Percentiles rank a stretch among this genome's conserved stretches.
phyloP scores from a whole-genome alignment of 2,113 vertebrate genomes.

The Rhombomys opimus region DNA sequence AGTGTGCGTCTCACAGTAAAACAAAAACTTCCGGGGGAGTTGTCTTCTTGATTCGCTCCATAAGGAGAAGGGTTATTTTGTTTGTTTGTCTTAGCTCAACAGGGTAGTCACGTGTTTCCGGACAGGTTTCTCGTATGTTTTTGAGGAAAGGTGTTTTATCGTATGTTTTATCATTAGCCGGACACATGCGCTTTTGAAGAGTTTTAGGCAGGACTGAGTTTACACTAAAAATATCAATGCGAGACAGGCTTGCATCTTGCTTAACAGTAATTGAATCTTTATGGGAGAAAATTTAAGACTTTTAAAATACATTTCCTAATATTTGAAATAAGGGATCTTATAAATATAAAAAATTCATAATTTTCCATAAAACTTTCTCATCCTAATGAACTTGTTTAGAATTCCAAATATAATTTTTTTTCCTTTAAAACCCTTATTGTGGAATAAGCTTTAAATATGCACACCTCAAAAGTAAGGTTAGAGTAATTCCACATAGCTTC shows the following conservation, averaged over 20 bases:
- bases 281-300: slow-evolving; percentile 37
- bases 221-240: slow-evolving; percentile 43
- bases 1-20: slow-evolving; percentile 1
- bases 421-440: neutral
- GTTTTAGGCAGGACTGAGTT: slow-evolving; percentile 22
- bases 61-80: neutral
- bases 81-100: neutral
- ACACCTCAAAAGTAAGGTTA: slow-evolving; percentile 27
- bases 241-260: slow-evolving; percentile 48
- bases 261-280: neutral
- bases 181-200: slow-evolving; percentile 32
- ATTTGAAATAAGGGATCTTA: slow-evolving; percentile 47
- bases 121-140: slow-evolving; percentile 1
- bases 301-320: slow-evolving; percentile 25
- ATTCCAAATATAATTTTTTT: slow-evolving; percentile 34
- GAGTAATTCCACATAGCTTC: neutral
- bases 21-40: neutral
- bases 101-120: slow-evolving; percentile 4
- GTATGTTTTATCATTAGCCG: slow-evolving; percentile 27
- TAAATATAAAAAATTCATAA: slow-evolving; percentile 46
- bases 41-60: neutral
- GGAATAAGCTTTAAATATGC: slow-evolving; percentile 19
- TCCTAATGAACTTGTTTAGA: slow-evolving; percentile 21
- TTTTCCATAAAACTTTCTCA: slow-evolving; percentile 5
- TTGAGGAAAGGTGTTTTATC: slow-evolving; percentile 6